A percentile compares a stretch with the other conserved stretches of the same genome.
phyloP scores from a whole-genome alignment of 2,113 vertebrate genomes.

The Neolamprologus tretocephalus region DNA sequence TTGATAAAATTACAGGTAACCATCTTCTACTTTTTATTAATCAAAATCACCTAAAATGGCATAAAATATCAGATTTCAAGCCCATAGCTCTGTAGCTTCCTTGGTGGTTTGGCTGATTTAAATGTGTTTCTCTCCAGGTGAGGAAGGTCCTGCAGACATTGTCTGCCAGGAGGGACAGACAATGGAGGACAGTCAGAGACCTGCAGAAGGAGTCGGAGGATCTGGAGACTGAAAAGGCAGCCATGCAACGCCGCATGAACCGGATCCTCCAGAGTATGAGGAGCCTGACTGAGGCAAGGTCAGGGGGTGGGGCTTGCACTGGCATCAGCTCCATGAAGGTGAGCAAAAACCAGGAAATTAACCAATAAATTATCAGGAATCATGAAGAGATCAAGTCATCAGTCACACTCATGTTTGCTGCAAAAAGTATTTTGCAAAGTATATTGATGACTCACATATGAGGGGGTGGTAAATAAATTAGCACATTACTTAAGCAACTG shows the following conservation, averaged over 20 bases:
- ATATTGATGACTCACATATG: background rate
- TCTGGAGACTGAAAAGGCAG: background rate
- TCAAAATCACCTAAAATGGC: background rate
- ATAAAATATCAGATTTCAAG: background rate
- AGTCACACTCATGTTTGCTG: background rate
- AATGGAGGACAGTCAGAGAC: conserved; percentile 9
- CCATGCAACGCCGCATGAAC: background rate
- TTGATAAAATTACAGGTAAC: background rate
- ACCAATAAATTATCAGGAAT: background rate
- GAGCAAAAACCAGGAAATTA: background rate
- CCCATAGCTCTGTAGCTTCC: background rate
- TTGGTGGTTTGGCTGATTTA: background rate
- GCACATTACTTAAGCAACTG: background rate
- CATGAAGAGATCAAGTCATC: background rate
- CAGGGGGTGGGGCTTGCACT: background rate
- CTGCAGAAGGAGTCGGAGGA: conserved; percentile 15
- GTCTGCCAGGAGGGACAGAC: conserved; percentile 13
- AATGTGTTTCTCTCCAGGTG: background rate
- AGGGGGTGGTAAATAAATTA: background rate
- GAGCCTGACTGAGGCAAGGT: background rate
- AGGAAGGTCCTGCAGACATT: conserved; percentile 33
- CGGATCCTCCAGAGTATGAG: background rate
- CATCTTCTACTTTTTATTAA: background rate
- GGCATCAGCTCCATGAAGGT: conserved; percentile 6
- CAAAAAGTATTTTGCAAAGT: background rate